Base-by-base conservation (phyloP, 2,797 vertebrate species). In the Typhlichthys eigenmanni region DNA sequence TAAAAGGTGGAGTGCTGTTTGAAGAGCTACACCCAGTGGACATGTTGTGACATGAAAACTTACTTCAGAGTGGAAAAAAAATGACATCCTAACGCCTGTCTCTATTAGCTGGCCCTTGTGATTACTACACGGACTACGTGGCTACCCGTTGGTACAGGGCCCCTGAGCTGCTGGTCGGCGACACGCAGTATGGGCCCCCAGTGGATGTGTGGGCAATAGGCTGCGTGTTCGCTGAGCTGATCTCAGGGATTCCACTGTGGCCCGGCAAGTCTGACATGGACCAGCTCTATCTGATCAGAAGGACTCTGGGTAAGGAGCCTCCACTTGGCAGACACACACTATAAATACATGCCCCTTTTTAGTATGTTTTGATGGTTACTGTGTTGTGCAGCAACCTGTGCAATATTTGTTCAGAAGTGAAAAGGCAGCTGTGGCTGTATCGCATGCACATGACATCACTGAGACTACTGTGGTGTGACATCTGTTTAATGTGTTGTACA, bases 141-240 rank as follows among this genome's bases (percentile, higher is more conserved):
- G 97, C 97, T 2, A 98, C 97, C 0, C 87, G 96, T 3, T 98
- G 96, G 96, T 98, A 98, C 74, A 92, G 96, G 29, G 92, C 93
- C 47, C 96, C 96, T 0, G 96, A 98, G 87, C 80, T 98, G 58
- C 87, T 98, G 10, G 96, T 98, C 69, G 96, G 96, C 1, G 96
- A 98, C 88, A 95, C 92, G 0, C 96, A 95, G 80, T 98, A 98
- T 0, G 96, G 96, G 0, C 89, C 96, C 0, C 93, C 96, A 0
- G 96, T 98, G 57, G 96, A 98, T 0, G 95, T 98, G 0, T 98
- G 96, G 96, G 96, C 96, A 0, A 72, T 98, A 0, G 96, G 96
- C 24, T 98, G 96, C 0, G 95, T 98, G 74, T 96, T 98, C 1
- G 94, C 96, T 0, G 96, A 98, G 88, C 90, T 98, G 78, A 86